Evolutionary conservation across 2,113 vertebrate species (phyloP), one percentile per base, ranked within the genome.

Genomic region (Eclectus roratus): DNA sequence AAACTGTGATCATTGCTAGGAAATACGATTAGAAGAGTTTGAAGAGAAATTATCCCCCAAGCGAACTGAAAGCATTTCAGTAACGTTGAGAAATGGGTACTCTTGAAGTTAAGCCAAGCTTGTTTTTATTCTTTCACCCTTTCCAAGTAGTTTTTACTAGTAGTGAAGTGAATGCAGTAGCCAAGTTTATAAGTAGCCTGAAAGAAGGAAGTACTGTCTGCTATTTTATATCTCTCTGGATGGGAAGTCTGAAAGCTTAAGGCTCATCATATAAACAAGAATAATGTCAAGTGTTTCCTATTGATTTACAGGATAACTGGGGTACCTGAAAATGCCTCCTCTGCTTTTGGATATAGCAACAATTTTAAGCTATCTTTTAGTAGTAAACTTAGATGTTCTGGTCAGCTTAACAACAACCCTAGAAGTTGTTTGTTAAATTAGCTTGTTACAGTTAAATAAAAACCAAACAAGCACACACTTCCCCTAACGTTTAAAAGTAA

Each of bases 1-100:
- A 15, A 58, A 12, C 58, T 72, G 27, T 73, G 37, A 7, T 46
- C 25, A 15, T 44, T 0, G 0, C 41, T 87, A 43, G 43, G n/a
- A 56, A 46, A 9, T 39, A 33, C 0, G 2, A 14, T 80, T 35
- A n/a, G 63, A 70, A 76, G 55, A 58, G 33, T 50, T 23, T 81
- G 66, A 68, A 39, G 4, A 44, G 39, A 27, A 79, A 21, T 70
- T 66, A 61, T 31, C 33, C 33, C 25, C 39, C 7, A 72, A 69
- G 37, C 0, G 3, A 81, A 37, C 20, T 66, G 3, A 1, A 29
- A 20, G 41, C 13, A 28, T 64, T 61, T 52, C 52, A 80, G 7
- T 56, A 24, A 70, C 21, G 29, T 18, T 5, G 53, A 79, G 44
- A 81, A 81, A 52, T 61, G 9, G 47, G 11, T 85, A 23, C 44